Evolutionary conservation across 2,797 vertebrate species (phyloP).

Genomic region (Vireo griseus): DNA sequence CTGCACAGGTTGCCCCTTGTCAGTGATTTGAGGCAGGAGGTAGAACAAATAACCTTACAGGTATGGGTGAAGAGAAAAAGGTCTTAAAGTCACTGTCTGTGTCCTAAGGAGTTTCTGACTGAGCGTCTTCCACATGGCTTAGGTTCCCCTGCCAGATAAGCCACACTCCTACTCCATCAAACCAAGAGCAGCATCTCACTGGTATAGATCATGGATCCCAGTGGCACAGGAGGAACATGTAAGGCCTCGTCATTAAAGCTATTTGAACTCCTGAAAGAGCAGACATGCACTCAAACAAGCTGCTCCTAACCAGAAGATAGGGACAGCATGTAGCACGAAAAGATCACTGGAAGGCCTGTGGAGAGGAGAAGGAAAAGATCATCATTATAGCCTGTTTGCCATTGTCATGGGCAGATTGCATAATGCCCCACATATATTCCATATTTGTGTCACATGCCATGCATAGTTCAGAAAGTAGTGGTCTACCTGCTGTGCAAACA

Average conservation of each 20-base stretch:
- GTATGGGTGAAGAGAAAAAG: not conserved
- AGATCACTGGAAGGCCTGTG: not conserved
- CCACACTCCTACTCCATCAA: not conserved
- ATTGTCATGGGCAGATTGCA: not conserved
- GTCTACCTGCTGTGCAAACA: not conserved
- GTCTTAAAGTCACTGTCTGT: not conserved
- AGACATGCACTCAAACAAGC: not conserved
- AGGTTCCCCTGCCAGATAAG: not conserved
- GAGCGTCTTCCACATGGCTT: not conserved
- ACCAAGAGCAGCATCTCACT: not conserved
- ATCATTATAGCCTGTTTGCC: not conserved
- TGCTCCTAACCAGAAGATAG: not conserved
- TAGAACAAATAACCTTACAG: not conserved
- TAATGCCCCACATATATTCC: not conserved
- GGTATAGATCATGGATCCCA: not conserved
- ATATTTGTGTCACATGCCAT: not conserved
- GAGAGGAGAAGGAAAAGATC: too few species aligned
- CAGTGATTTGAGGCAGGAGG: not conserved
- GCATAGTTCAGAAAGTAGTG: not conserved
- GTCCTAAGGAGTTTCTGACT: not conserved
- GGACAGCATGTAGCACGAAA: not conserved
- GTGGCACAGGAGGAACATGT: rapidly evolving
- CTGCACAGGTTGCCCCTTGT: not conserved
- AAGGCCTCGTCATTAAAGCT: not conserved
- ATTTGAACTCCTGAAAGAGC: not conserved